Evolutionary conservation across 2,888 invertebrate species (phyloP).

Genomic region (Acleris cristana): DNA sequence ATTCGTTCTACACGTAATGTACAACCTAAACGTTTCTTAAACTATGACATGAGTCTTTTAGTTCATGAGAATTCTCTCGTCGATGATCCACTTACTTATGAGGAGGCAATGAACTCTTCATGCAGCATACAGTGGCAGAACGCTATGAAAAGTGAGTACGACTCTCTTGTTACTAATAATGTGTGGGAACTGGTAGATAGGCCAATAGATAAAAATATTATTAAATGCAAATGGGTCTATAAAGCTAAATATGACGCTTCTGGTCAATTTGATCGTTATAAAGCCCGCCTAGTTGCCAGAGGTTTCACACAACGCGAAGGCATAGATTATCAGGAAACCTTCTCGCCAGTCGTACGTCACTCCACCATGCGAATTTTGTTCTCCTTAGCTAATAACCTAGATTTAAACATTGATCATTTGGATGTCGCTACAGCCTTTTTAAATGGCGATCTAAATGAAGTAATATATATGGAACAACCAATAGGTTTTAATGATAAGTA

Average conservation of each 20-base stretch:
- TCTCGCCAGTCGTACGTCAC: constrained; percentile 13
- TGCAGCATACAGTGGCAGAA: neutral
- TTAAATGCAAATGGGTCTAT: neutral
- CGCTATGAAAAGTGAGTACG: constrained; percentile 7
- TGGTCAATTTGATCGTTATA: neutral
- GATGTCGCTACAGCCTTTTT: too few species aligned
- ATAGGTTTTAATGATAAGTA: constrained; percentile 10
- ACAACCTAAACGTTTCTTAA: neutral
- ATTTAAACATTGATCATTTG: neutral
- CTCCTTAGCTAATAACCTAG: constrained; percentile 6
- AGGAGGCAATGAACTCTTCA: constrained; percentile 1
- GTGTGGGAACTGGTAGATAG: constrained; percentile 3
- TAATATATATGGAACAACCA: constrained; percentile 11
- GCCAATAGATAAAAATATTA: neutral
- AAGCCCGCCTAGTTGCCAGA: neutral
- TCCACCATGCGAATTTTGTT: constrained; percentile 14
- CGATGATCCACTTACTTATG: constrained; percentile 6
- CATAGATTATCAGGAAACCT: constrained; percentile 6
- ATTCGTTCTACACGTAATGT: constrained; percentile 6
- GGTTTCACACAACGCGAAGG: constrained; percentile 5
- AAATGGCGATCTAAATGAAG: neutral
- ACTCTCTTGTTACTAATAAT: constrained; percentile 4
- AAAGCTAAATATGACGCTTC: constrained; percentile 8
- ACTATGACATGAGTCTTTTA: constrained; percentile 11
- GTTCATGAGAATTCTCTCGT: constrained; percentile 7